Percentiles rank a stretch among this genome's conserved stretches.
Conservation (phyloP, 30 jellyfish, hydroid and myxozoan species). For the Phacellophora camtschatica region DNA sequence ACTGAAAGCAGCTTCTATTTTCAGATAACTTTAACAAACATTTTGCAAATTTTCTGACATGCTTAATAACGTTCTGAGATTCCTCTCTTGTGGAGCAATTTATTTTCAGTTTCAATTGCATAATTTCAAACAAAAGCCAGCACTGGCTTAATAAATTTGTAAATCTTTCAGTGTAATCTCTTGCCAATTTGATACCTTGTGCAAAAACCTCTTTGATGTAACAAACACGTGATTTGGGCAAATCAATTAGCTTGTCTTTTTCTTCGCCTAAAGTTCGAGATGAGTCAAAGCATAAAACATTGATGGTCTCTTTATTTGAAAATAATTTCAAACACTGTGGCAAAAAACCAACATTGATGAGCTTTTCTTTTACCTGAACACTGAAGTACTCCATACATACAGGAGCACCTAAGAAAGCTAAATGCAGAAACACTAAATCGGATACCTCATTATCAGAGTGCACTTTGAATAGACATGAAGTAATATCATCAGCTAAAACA, state of each 20-base stretch:
- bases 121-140: constrained; percentile 77
- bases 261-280: neutral
- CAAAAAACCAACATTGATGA: neutral
- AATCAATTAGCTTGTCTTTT: neutral
- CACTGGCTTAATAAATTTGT: constrained; percentile 34
- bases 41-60: constrained; percentile 62
- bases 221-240: neutral
- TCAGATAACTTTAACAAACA: constrained; percentile 57
- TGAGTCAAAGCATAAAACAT: neutral
- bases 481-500: constrained; percentile 76
- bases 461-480: constrained; percentile 54
- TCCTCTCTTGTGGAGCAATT: neutral
- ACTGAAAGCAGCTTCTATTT: constrained; percentile 69
- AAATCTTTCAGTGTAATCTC: neutral
- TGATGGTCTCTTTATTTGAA: neutral
- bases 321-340: neutral
- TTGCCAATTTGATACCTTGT: constrained; percentile 40
- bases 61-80: constrained; percentile 23
- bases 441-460: constrained; percentile 15
- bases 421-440: constrained; percentile 43
- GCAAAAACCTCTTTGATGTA: constrained; percentile 39
- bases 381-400: constrained; percentile 7
- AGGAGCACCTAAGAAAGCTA: constrained; percentile 76
- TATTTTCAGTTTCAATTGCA: constrained; percentile 11
- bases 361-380: neutral